Percentiles rank a stretch among this genome's conserved stretches.
phyloP scores from a whole-genome alignment of 2,888 invertebrate genomes.

The Graphium colonna region DNA sequence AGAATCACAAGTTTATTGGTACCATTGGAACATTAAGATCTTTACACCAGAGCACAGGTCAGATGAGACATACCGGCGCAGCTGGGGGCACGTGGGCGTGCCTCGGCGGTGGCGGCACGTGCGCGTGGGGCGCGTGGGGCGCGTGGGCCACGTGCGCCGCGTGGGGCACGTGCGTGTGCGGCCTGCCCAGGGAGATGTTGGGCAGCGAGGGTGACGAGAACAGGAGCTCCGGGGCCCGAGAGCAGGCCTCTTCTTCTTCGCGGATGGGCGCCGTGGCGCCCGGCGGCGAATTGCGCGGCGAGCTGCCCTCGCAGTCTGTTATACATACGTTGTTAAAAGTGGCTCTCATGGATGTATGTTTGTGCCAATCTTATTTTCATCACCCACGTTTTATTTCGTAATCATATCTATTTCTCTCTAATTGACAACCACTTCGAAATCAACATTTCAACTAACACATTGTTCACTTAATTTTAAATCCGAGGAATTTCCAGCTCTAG shows the following conservation, averaged over 20 bases:
- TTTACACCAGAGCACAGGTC: too few species aligned
- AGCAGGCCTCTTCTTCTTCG: conserved; percentile 88
- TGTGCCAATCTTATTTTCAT: too few species aligned
- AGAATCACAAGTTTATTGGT: too few species aligned
- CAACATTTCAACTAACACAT: too few species aligned
- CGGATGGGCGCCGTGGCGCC: conserved; percentile 85
- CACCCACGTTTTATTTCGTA: too few species aligned
- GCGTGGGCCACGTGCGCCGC: conserved; percentile 48
- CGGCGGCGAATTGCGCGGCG: conserved; percentile 82
- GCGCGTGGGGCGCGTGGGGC: conserved; percentile 80
- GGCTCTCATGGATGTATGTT: too few species aligned
- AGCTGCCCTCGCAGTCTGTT: conserved; percentile 61
- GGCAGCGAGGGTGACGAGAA: conserved; percentile 98
- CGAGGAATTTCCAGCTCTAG: too few species aligned
- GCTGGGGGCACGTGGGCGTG: conserved; percentile 39
- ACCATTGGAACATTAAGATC: too few species aligned
- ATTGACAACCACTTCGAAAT: too few species aligned
- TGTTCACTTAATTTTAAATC: too few species aligned
- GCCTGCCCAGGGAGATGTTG: conserved; percentile 95
- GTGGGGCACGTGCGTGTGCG: conserved; percentile 84
- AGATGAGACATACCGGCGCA: conserved; percentile 10
- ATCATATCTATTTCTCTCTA: too few species aligned
- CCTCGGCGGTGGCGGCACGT: conserved; percentile 55
- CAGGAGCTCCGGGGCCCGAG: conserved; percentile 86
- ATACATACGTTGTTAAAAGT: too few species aligned